Evolutionary conservation across 2,113 vertebrate species (phyloP).

Genomic region (Melanotaenia duboulayi): DNA sequence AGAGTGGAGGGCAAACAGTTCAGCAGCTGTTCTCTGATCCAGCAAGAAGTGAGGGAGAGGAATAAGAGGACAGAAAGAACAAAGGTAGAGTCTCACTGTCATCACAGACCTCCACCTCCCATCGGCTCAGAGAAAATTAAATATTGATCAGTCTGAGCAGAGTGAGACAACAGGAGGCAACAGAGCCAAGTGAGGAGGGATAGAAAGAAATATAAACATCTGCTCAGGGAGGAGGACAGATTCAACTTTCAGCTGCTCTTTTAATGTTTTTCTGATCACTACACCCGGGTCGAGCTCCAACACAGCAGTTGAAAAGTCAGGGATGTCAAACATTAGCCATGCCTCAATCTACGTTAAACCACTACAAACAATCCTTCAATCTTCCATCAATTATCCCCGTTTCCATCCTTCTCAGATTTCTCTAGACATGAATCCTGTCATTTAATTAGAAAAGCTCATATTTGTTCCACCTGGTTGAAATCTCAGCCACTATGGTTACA

Average conservation of each 20-base stretch:
- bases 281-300: neutral
- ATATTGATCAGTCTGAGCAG: conserved; percentile 90
- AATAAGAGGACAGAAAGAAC: conserved; percentile 45
- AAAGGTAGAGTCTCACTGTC: conserved; percentile 41
- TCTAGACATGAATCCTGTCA: no score
- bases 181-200: conserved; percentile 62
- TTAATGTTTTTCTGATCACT: conserved; percentile 24
- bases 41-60: conserved; percentile 3
- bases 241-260: conserved; percentile 53
- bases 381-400: no score
- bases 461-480: no score
- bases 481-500: no score
- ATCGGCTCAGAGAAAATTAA: conserved; percentile 90
- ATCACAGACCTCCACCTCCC: conserved; percentile 62
- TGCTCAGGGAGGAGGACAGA: conserved; percentile 41
- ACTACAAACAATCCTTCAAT: no score
- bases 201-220: conserved; percentile 81
- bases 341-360: no score
- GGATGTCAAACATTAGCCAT: conserved; percentile 51
- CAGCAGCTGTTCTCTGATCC: conserved; percentile 22
- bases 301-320: conserved; percentile 27
- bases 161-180: conserved; percentile 83
- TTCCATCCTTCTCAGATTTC: no score
- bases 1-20: conserved; percentile 25
- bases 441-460: neutral